Percentiles rank a stretch among this genome's conserved stretches.
phyloP scores from a whole-genome alignment of 2,113 vertebrate species.

The Oryzias woworae region DNA sequence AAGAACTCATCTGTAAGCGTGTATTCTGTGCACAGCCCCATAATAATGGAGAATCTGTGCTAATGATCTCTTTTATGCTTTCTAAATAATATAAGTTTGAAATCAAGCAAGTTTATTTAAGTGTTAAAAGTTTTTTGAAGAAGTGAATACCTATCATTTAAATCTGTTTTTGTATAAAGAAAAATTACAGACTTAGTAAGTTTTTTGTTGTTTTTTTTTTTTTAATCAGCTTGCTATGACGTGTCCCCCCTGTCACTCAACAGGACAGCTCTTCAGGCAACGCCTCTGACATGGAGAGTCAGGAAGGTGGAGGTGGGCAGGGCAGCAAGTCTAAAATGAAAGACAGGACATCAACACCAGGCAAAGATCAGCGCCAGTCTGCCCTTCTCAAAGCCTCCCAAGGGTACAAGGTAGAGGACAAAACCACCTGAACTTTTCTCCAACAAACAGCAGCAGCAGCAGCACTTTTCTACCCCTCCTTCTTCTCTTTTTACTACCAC shows the following conservation, averaged over 20 bases:
- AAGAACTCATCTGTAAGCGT: constrained; percentile 81
- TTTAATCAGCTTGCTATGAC: background rate
- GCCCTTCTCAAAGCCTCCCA: constrained; percentile 89
- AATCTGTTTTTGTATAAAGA: background rate
- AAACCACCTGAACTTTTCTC: constrained; percentile 93
- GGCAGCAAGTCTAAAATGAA: constrained; percentile 81
- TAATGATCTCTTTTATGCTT: background rate
- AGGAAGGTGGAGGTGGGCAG: constrained; percentile 88
- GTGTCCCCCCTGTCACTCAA: constrained; percentile 32
- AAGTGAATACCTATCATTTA: background rate
- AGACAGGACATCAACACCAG: constrained; percentile 84
- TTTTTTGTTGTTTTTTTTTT: background rate
- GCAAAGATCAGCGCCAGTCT: constrained; percentile 89
- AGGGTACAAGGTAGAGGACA: constrained; percentile 99
- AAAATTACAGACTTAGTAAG: too few species aligned
- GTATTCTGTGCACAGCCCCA: constrained; percentile 1
- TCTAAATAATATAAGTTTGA: background rate
- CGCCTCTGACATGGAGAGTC: constrained; percentile 92
- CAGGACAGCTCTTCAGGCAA: constrained; percentile 96
- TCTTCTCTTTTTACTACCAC: constrained; percentile 65
- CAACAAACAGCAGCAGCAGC: constrained; percentile 81
- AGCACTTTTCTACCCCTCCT: constrained; percentile 78
- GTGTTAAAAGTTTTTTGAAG: background rate
- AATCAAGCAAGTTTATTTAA: background rate
- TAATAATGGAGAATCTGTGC: background rate